Evolutionary conservation across 2,888 invertebrate species (phyloP).

Genomic region (Timema podura): DNA sequence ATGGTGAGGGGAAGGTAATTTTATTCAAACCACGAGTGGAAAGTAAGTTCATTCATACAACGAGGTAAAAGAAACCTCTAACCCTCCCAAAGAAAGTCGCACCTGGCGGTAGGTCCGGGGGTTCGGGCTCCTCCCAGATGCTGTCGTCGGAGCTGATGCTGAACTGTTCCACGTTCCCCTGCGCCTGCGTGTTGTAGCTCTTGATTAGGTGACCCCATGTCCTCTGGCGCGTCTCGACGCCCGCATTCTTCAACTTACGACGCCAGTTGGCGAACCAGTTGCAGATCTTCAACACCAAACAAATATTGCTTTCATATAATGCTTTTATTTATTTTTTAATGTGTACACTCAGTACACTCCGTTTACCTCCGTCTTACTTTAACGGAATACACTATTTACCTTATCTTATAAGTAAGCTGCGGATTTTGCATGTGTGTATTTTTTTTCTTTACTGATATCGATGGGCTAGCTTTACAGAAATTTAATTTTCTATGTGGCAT

Average conservation of each 20-base stretch:
- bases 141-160: conserved; percentile 75
- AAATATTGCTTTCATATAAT: not conserved
- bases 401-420: too few relatives aligned
- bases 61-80: too few relatives aligned
- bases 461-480: too few relatives aligned
- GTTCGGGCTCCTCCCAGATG: conserved; percentile 69
- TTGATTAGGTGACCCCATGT: conserved; percentile 72
- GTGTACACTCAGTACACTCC: not conserved
- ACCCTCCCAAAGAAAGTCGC: too few relatives aligned
- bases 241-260: conserved; percentile 71
- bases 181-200: conserved; percentile 67
- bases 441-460: too few relatives aligned
- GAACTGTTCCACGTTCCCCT: conserved; percentile 75
- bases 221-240: conserved; percentile 57
- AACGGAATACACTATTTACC: too few relatives aligned
- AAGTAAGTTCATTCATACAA: too few relatives aligned
- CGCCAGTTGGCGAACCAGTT: conserved; percentile 86
- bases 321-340: not conserved
- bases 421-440: too few relatives aligned
- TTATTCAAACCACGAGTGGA: not conserved
- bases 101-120: conserved; percentile 14
- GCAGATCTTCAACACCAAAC: conserved; percentile 51
- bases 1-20: not conserved
- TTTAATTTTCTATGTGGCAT: too few relatives aligned
- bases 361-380: not conserved